phyloP scores from a whole-genome alignment of 2,888 invertebrate genomes.

The Drosophila anomalata region DNA sequence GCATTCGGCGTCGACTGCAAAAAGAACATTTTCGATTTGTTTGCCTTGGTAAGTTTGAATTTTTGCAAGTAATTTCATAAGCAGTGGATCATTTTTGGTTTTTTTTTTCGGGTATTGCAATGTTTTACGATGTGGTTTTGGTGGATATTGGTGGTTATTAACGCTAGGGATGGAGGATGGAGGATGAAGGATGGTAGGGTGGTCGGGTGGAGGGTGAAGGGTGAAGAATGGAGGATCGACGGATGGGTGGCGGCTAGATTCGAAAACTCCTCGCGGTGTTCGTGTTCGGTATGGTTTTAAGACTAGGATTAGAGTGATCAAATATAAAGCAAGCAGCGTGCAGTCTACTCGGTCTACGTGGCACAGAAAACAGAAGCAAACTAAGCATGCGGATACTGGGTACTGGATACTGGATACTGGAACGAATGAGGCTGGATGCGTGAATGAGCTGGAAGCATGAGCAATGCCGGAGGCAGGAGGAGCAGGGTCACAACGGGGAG shows the following conservation, averaged over 20 bases:
- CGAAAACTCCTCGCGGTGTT: not conserved
- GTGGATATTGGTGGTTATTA: constrained; percentile 9
- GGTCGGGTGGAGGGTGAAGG: not conserved
- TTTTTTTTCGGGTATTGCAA: constrained; percentile 2
- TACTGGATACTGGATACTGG: too few relatives aligned
- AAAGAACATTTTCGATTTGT: constrained; percentile 52
- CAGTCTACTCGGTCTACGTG: not conserved
- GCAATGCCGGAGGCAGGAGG: not conserved
- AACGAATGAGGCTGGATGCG: not conserved
- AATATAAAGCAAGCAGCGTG: not conserved
- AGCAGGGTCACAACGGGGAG: not conserved
- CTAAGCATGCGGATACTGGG: not conserved
- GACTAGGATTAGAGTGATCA: not conserved
- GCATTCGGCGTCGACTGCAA: constrained; percentile 82
- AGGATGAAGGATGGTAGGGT: not conserved
- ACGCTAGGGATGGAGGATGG: constrained; percentile 4
- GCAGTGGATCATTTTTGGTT: not conserved
- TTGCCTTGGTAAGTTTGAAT: constrained; percentile 45
- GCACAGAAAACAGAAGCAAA: not conserved
- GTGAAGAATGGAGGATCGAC: not conserved
- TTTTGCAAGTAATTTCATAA: constrained; percentile 22
- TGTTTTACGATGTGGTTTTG: not conserved
- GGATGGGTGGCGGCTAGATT: not conserved
- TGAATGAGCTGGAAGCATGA: not conserved
- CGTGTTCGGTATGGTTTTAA: not conserved